Evolutionary conservation across 2,113 vertebrate genomes (phyloP), one percentile per base, ranked within the genome.

Genomic region (Eonycteris spelaea): DNA sequence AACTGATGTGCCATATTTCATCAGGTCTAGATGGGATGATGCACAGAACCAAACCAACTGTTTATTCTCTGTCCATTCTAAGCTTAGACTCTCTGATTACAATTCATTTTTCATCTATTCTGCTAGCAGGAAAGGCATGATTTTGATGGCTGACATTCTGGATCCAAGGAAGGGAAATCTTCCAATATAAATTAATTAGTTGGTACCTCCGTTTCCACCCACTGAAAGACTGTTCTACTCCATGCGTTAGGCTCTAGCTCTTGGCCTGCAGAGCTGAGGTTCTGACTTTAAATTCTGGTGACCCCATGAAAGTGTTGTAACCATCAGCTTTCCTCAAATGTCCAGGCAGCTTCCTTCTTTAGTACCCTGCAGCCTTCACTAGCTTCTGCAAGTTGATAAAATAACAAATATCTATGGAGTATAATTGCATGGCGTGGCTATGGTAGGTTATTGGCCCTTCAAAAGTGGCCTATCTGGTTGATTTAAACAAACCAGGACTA

Each of bases 301-400:
- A 59, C 57, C 11, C 21, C 53, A 67, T 24, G 30, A 88, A 87
- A 65, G 28, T 67, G 15, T 18, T 57, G 15, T 67, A 24, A 93
- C 43, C 3, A 5, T 7, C 19, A 75, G 8, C 12, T 48, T 35
- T n/a, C 40, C 45, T 45, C 2, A n/a, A 40, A 68, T 18, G 63
- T 78, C 87, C 55, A 78, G 26, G 28, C 65, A 89, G 16, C 33
- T 86, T 65, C 82, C 65, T 16, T 80, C 16, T 75, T 80, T 40
- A 48, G 68, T 53, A 83, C 78, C n/a, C 65, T 22, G 28, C 7
- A 57, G 22, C 13, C 33, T 7, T 73, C 35, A 77, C 53, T 95
- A 43, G 24, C 90, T 95, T 96, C 82, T 93, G 18, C 28, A 38
- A 73, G 28, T 67, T 87, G 30, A 87, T 84, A 91, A 77, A 94